These are phyloP conservation scores for Typhlichthys eigenmanni DNA, from an alignment of 2,797 vertebrate species.

Conservation along the genomic window DNA sequence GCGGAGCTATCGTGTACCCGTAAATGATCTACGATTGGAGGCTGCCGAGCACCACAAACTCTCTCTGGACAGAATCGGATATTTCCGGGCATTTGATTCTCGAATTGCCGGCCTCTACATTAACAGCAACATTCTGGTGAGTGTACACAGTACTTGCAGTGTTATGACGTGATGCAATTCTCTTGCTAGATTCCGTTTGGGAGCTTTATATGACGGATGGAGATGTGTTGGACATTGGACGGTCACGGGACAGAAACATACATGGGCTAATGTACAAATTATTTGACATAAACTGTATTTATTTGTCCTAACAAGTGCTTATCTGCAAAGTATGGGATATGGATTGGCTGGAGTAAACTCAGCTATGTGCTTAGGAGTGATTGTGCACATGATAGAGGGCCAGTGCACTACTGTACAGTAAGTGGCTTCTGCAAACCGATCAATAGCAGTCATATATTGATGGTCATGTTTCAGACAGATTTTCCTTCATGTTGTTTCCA, in stretches of 20 bases:
- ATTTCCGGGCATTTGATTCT: conserved; percentile 24
- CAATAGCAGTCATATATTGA: conserved; percentile 14
- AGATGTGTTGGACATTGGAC: not conserved
- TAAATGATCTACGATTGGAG: not conserved
- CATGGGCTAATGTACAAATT: not conserved
- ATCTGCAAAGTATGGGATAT: not conserved
- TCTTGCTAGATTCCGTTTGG: not conserved
- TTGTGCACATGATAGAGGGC: conserved; percentile 25
- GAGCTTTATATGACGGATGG: conserved; percentile 11
- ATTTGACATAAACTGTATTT: no score
- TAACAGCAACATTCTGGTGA: conserved; percentile 47
- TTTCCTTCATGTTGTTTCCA: conserved; percentile 10
- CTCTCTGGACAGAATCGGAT: conserved; percentile 31
- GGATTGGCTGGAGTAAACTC: not conserved
- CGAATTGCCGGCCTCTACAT: conserved; percentile 28
- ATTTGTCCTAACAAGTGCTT: not conserved
- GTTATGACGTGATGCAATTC: no score
- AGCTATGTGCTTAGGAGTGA: conserved; percentile 2
- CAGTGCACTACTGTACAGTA: conserved; percentile 9
- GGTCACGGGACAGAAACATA: not conserved
- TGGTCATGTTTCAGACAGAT: conserved; percentile 17
- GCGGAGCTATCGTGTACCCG: conserved; percentile 5
- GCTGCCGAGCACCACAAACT: conserved; percentile 8
- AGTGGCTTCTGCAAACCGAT: conserved; percentile 22
- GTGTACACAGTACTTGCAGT: conserved; percentile 29